These are phyloP conservation scores for Drosophila littoralis DNA, from an alignment of 1,140 invertebrate species.

Conservation along the genomic window DNA sequence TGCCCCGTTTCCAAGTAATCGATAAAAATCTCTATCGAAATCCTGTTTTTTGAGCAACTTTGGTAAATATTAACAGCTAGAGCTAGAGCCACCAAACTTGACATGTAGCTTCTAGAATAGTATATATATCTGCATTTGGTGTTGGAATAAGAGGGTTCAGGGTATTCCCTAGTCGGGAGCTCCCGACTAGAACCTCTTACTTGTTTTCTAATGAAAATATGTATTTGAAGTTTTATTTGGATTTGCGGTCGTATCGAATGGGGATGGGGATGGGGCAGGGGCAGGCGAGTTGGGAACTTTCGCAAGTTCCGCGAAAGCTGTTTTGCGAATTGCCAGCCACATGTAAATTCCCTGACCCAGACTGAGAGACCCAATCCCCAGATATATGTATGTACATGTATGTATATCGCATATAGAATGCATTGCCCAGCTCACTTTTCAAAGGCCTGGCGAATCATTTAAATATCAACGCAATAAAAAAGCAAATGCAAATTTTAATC, in stretches of 20 bases:
- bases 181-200: too few species aligned
- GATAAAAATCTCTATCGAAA: too few species aligned
- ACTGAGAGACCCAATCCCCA: background rate
- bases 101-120: too few species aligned
- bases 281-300: constrained; percentile 13
- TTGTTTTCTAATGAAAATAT: background rate
- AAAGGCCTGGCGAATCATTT: constrained; percentile 57
- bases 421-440: constrained; percentile 60
- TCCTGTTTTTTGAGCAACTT: too few species aligned
- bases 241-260: background rate
- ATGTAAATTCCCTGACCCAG: constrained; percentile 42
- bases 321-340: constrained; percentile 61
- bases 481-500: constrained; percentile 61
- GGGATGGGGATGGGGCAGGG: too few species aligned
- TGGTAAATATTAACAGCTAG: too few species aligned
- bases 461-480: constrained; percentile 59
- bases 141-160: too few species aligned
- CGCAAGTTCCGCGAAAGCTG: constrained; percentile 69
- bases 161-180: too few species aligned
- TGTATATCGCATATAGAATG: constrained; percentile 7
- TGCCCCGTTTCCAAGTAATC: too few species aligned
- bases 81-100: too few species aligned
- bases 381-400: constrained; percentile 2
- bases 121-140: too few species aligned
- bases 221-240: background rate